Evolutionary conservation across 2,888 invertebrate species (phyloP), one percentile per base, ranked within the genome.

Genomic region (Amphipyra tragopoginis): DNA sequence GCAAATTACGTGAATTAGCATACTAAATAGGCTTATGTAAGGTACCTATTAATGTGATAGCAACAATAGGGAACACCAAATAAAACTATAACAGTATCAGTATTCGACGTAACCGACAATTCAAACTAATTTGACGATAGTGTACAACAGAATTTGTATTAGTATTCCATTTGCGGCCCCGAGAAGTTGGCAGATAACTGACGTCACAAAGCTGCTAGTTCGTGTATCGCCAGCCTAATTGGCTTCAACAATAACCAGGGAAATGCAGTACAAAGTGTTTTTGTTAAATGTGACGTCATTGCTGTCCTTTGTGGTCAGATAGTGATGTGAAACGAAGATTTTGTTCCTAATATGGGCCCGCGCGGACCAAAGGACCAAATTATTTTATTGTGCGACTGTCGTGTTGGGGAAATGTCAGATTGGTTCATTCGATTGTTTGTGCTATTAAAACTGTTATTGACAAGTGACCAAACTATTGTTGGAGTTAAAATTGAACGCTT

Each of bases 121-220:
- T 60, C 52, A 54, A 71, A 75, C 68, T 78, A 78, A 76, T 72
- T 75, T 63, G 61, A 69, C 42, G 72, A 62, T 53, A 53, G 57
- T 33, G 54, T 61, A 33, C 33, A 15, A 45, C 40, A 51, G 59
- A 69, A 39, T 65, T 71, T 52, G 45, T 67, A 47, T 64, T 53
- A 65, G 53, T 69, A 62, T 76, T 65, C 67, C 69, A 77, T 77
- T 79, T 65, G 63, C 48, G 61, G 74, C 43, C 42, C 63, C 58
- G 59, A 68, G 58, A 55, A 67, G 73, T 72, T 82, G 86, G 80
- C 86, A 86, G 83, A 76, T 83, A 86, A 86, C 67, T 80, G 85
- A 84, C 84, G 72, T 71, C 65, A 84, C 85, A 85, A 85, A 85
- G 84, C 77, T 70, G 48, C 54, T 54, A 62, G 70, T 36, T 56